Percentiles rank a stretch among this genome's conserved stretches.
Evolutionary conservation across 2,797 vertebrate species (phyloP).

Genomic region (Poeciliopsis infans): DNA sequence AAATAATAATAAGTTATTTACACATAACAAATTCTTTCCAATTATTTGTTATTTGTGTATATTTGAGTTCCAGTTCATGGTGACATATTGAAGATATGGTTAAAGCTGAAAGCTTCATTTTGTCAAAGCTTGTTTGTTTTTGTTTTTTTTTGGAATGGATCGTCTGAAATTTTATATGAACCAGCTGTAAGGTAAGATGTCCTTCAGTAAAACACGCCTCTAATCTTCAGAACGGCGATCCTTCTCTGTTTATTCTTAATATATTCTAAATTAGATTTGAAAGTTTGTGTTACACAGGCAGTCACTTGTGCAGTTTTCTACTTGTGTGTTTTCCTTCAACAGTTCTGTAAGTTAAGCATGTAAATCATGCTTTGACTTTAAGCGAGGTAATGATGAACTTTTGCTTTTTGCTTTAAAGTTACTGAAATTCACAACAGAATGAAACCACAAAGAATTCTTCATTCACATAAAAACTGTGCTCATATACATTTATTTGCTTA

Average conservation of each 20-base stretch:
- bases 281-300: conserved; percentile 17
- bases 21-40: neutral
- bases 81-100: neutral
- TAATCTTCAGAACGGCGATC: neutral
- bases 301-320: conserved; percentile 16
- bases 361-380: neutral
- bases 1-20: conserved; percentile 1
- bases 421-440: neutral
- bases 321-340: conserved; percentile 7
- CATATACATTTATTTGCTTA: no score
- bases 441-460: no score
- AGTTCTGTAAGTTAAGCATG: neutral
- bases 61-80: neutral
- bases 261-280: conserved; percentile 22
- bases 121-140: neutral
- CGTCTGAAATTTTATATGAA: conserved; percentile 12
- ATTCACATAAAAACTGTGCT: no score
- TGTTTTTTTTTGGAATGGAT: neutral
- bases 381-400: neutral
- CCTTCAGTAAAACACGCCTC: neutral
- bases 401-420: neutral
- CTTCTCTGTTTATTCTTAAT: conserved; percentile 8
- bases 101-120: neutral
- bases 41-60: neutral
- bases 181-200: neutral